Percentiles rank a stretch among this genome's conserved stretches.
Conservation (phyloP, 2,113 vertebrate species). For the Protobothrops flavoviridis region DNA sequence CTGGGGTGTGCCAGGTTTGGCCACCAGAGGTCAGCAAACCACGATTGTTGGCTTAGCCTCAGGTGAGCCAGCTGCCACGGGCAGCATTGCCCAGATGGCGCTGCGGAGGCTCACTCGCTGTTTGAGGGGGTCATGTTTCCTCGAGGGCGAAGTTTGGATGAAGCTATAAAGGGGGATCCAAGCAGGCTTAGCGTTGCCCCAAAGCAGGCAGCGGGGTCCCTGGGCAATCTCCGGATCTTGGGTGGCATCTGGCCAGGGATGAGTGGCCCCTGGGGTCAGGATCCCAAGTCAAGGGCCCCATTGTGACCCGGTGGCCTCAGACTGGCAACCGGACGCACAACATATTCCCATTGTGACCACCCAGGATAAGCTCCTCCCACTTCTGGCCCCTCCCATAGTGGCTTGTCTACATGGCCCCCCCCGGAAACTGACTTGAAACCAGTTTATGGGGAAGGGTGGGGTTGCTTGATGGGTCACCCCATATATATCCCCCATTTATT, state of each 20-base stretch:
- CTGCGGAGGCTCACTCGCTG: slow-evolving; percentile 44
- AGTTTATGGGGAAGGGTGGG: neutral
- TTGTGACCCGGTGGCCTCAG: neutral
- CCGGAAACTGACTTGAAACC: neutral
- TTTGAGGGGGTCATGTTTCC: slow-evolving; percentile 61
- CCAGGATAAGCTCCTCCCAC: neutral
- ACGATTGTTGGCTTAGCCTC: neutral
- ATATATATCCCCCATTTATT: neutral
- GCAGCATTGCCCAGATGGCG: neutral
- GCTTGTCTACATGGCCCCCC: neutral
- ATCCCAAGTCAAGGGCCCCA: neutral
- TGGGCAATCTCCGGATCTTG: slow-evolving; percentile 26
- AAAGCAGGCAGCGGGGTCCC: slow-evolving; percentile 51
- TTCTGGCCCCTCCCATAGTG: neutral
- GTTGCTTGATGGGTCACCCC: neutral
- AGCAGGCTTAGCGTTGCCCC: slow-evolving; percentile 12
- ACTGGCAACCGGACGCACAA: neutral
- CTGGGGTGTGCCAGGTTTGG: neutral
- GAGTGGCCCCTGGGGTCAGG: slow-evolving; percentile 36
- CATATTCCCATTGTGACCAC: neutral
- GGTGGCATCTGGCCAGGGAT: slow-evolving; percentile 59
- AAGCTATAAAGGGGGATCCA: slow-evolving; percentile 49
- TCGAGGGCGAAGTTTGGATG: slow-evolving; percentile 45
- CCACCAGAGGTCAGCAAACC: neutral
- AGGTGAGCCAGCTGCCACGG: neutral